phyloP scores from a whole-genome alignment of 2,797 vertebrate species.

The Pangasius macronema region DNA sequence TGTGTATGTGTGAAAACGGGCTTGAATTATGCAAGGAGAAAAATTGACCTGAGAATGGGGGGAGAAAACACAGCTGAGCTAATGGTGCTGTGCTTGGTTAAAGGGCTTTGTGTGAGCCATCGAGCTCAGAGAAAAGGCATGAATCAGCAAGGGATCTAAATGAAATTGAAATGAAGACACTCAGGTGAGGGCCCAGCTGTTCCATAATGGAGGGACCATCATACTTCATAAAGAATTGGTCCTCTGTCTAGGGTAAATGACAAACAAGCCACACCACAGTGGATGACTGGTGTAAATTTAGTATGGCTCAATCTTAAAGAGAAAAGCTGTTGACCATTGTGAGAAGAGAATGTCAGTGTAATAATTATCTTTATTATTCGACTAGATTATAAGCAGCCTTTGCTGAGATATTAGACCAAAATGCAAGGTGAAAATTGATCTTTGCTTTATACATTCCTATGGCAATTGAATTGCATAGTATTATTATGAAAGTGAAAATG shows the following conservation, averaged over 20 bases:
- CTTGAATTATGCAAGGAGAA: conserved; percentile 59
- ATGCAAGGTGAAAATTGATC: neutral
- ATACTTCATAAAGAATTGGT: conserved; percentile 2
- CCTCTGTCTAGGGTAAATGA: conserved; percentile 48
- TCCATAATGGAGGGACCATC: conserved; percentile 68
- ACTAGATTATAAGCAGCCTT: neutral
- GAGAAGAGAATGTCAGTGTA: conserved; percentile 1
- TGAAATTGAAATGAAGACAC: conserved; percentile 72
- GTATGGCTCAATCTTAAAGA: neutral
- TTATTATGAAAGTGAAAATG: neutral
- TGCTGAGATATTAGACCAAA: neutral
- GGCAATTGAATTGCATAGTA: neutral
- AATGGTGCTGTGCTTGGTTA: conserved; percentile 52
- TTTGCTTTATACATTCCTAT: neutral
- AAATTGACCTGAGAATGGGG: conserved; percentile 48
- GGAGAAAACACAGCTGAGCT: conserved; percentile 57
- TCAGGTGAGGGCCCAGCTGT: conserved; percentile 70
- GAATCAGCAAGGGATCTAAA: conserved; percentile 71
- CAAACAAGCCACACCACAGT: conserved; percentile 28
- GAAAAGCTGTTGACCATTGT: neutral
- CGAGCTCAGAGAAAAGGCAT: conserved; percentile 58
- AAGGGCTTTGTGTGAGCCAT: conserved; percentile 57
- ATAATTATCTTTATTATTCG: conserved; percentile 30
- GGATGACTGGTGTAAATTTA: conserved; percentile 27
- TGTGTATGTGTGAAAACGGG: conserved; percentile 48